Conservation (phyloP, 1,140 invertebrate species). For the Tetragnatha versicolor region DNA sequence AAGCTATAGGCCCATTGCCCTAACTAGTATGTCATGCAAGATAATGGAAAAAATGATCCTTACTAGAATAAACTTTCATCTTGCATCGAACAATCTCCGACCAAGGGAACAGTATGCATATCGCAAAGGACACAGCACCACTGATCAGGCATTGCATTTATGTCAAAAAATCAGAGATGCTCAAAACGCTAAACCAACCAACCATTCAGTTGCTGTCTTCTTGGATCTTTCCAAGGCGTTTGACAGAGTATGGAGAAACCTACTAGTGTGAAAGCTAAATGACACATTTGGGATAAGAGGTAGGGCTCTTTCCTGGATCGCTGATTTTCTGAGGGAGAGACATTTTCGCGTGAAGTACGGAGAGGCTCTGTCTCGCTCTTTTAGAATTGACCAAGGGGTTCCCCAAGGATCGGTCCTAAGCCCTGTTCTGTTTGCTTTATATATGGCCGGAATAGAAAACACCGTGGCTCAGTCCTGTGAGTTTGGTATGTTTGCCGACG, state of each 20-base stretch:
- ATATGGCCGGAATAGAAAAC: not conserved
- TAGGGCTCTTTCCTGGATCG: not conserved
- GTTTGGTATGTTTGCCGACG: not conserved
- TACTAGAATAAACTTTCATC: slow-evolving; percentile 5
- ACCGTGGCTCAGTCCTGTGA: not conserved
- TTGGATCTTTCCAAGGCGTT: not conserved
- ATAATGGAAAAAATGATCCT: slow-evolving; percentile 15
- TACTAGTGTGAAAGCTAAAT: not conserved
- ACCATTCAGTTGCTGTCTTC: not conserved
- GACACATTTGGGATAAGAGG: not conserved
- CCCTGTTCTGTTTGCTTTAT: not conserved
- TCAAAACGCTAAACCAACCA: not conserved
- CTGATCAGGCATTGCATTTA: not conserved
- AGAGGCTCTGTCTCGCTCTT: not conserved
- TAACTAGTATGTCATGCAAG: not conserved
- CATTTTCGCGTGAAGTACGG: not conserved
- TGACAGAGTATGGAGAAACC: not conserved
- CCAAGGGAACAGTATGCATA: not conserved
- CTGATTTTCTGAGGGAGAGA: not conserved
- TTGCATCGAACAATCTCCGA: not conserved
- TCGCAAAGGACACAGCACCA: not conserved
- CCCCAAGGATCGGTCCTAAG: not conserved
- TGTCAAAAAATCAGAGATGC: slow-evolving; percentile 4
- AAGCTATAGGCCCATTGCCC: not conserved
- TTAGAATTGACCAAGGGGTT: not conserved